Percentiles rank a stretch among this genome's conserved stretches.
These are phyloP conservation scores for Xanthia togata DNA, from an alignment of 2,888 invertebrate genomes.

Conservation along the genomic window DNA sequence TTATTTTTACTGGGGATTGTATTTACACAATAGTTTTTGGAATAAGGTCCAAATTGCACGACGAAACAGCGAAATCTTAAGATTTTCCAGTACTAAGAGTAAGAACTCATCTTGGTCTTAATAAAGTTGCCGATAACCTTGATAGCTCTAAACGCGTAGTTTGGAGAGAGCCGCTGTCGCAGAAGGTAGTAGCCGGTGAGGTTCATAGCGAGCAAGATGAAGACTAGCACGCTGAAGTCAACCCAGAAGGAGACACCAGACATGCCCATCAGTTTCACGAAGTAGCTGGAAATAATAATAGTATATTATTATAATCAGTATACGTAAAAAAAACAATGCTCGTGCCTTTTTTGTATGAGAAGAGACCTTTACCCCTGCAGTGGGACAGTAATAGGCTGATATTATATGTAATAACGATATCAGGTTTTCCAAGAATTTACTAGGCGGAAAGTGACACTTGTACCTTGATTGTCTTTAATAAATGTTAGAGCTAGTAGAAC, in stretches of 20 bases:
- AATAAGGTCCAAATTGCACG: conserved; percentile 15
- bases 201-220: conserved; percentile 92
- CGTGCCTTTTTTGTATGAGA: background rate
- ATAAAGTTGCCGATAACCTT: conserved; percentile 93
- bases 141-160: conserved; percentile 93
- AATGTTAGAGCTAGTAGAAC: background rate
- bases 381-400: background rate
- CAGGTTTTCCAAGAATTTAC: background rate
- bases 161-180: conserved; percentile 93
- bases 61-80: background rate
- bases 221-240: conserved; percentile 91
- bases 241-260: conserved; percentile 92
- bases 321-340: background rate
- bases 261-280: conserved; percentile 94
- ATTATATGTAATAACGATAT: background rate
- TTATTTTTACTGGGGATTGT: background rate
- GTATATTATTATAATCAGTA: background rate
- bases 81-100: conserved; percentile 38
- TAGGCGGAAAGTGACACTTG: background rate
- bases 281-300: conserved; percentile 86
- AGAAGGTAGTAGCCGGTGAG: conserved; percentile 93
- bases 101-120: conserved; percentile 91
- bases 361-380: background rate
- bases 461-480: background rate
- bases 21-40: conserved; percentile 13